Evolutionary conservation across 2,797 vertebrate species (phyloP), one percentile per base, ranked within the genome.

Genomic region (Syndactyla subalaris): DNA sequence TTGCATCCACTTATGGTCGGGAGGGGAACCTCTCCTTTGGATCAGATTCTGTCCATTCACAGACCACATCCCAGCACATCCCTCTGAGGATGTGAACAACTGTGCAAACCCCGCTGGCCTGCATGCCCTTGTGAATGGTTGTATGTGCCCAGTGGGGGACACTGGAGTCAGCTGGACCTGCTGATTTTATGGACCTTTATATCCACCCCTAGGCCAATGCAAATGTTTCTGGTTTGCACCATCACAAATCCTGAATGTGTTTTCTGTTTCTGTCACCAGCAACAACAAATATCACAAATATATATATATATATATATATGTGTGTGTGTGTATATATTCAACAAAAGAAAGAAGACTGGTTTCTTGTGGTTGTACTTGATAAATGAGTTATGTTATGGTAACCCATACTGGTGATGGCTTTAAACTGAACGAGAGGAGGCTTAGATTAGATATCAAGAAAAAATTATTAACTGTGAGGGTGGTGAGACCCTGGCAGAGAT

Each of bases 1-100:
- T 27, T 11, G 1, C 17, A 29, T 6, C 41, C 2, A 0, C 19
- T 66, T 71, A 9, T 2, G 39, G 34, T 7, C 0, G 4, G 6
- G 7, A 9, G 16, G 6, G 3, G 3, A 39, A 7, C 29, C 6
- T 26, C 21, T 26, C 29, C 41, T 62, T 71, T 32, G 41, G 17
- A 19, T 85, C 73, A 52, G 2, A 12, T 11, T 7, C 36, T 9
- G 7, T 32, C 45, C 0, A 1, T 39, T 77, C 71, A n/a, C 51
- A 68, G 10, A 12, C 24, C 23, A 19, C 19, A 38, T 65, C 75
- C 59, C 65, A 59, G 41, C 34, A 41, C 2, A 2, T 43, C 41
- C 26, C 8, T 63, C 36, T 34, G 43, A 79, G 43, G 57, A 12
- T 55, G 41, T 14, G 29, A 55, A 21, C 3, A 2, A 52, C 45